These are phyloP conservation scores for Agonopterix arenella DNA, from an alignment of 2,888 invertebrate species.

Conservation along the genomic window DNA sequence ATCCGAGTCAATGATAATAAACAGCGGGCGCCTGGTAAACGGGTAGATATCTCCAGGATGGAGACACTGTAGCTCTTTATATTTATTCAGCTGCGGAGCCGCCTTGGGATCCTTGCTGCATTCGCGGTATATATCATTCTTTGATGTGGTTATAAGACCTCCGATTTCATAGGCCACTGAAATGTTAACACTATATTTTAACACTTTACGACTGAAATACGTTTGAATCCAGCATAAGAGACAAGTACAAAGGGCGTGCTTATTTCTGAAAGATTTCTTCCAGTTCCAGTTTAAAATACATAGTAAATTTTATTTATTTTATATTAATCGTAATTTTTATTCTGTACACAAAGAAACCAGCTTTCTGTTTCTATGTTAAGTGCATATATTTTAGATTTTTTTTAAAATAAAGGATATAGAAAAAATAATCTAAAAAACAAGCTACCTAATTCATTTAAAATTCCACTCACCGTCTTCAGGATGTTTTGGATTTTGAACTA, in stretches of 20 bases:
- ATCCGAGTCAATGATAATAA: constrained; percentile 96
- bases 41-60: constrained; percentile 96
- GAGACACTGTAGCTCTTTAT: constrained; percentile 85
- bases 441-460: background rate
- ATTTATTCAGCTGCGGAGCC: constrained; percentile 14
- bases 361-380: no score
- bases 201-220: no score
- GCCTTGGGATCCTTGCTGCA: constrained; percentile 37
- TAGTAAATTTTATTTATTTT: no score
- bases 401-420: no score
- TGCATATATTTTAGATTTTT: no score
- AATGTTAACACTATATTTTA: background rate
- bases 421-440: no score
- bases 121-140: constrained; percentile 81
- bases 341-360: no score
- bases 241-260: no score
- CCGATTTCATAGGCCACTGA: constrained; percentile 93
- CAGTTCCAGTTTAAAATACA: no score
- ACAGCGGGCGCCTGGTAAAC: constrained; percentile 93
- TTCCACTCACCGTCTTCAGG: constrained; percentile 85
- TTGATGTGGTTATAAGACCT: constrained; percentile 92
- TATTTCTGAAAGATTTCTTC: no score
- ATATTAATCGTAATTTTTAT: no score
- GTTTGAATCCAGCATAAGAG: no score
- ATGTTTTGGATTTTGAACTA: constrained; percentile 86